Conservation (phyloP, 2,888 invertebrate genomes). For the Melanargia galathea region DNA sequence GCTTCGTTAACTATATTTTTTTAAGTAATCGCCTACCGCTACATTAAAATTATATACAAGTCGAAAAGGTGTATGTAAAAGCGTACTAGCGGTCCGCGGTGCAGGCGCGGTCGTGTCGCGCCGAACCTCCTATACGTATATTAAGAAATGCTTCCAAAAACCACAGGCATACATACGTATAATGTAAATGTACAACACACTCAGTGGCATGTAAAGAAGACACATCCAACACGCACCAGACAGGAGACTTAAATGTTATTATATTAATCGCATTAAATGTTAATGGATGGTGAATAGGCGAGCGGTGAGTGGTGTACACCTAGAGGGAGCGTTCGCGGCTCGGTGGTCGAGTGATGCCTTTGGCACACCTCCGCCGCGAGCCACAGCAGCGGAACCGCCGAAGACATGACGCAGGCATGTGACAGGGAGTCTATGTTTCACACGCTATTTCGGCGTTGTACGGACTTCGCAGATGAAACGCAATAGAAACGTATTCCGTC, state of each 20-base stretch:
- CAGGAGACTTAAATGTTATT: slow-evolving; percentile 64
- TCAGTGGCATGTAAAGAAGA: slow-evolving; percentile 75
- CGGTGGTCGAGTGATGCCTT: neutral
- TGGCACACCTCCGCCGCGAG: neutral
- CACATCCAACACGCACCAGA: slow-evolving; percentile 75
- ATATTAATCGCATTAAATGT: slow-evolving; percentile 57
- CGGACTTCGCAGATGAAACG: too few species aligned
- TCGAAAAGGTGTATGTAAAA: slow-evolving; percentile 56
- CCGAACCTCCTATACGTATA: slow-evolving; percentile 65
- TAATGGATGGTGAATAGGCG: slow-evolving; percentile 52
- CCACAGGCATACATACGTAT: slow-evolving; percentile 71
- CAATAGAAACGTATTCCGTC: too few species aligned
- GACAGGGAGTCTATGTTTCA: too few species aligned
- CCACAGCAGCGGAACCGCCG: too few species aligned
- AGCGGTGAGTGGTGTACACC: slow-evolving; percentile 36
- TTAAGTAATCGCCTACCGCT: slow-evolving; percentile 65
- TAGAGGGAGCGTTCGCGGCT: slow-evolving; percentile 36
- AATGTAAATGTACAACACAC: slow-evolving; percentile 70
- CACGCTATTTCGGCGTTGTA: too few species aligned
- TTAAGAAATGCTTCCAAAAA: slow-evolving; percentile 78
- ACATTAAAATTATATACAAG: slow-evolving; percentile 63
- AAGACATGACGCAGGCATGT: too few species aligned
- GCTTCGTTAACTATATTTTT: slow-evolving; percentile 59
- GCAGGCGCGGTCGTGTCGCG: slow-evolving; percentile 70
- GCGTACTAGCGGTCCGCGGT: slow-evolving; percentile 76